Conservation (phyloP, 1,140 invertebrate species). For the Druon quercuslanigerum region DNA sequence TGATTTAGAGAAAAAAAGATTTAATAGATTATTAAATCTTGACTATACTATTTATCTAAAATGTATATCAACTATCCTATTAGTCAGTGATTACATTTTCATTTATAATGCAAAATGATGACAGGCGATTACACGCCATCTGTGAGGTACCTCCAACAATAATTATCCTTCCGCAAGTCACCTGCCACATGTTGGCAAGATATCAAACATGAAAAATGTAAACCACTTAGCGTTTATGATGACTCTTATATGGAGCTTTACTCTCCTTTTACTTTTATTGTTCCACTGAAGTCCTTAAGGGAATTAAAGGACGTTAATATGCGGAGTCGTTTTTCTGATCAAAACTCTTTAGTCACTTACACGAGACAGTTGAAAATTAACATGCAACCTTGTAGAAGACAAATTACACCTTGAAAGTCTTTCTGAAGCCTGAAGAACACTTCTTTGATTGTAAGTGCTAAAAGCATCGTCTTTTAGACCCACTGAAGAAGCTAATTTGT, state of each 20-base stretch:
- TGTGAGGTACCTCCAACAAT: slow-evolving; percentile 1
- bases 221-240: slow-evolving; percentile 30
- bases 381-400: slow-evolving; percentile 29
- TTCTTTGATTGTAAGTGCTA: slow-evolving; percentile 19
- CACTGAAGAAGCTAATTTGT: slow-evolving; percentile 5
- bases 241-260: slow-evolving; percentile 21
- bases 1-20: no score
- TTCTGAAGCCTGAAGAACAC: slow-evolving; percentile 8
- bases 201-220: slow-evolving; percentile 18
- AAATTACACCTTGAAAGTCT: slow-evolving; percentile 17
- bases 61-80: no score
- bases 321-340: not conserved
- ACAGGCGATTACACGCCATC: slow-evolving; percentile 22
- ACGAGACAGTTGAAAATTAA: slow-evolving; percentile 14
- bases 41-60: no score
- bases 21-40: no score
- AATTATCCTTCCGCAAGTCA: slow-evolving; percentile 17
- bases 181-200: slow-evolving; percentile 24
- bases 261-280: not conserved
- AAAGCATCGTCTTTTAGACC: slow-evolving; percentile 9
- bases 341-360: not conserved
- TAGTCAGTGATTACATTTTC: slow-evolving; percentile 10
- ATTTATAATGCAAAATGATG: slow-evolving; percentile 5
- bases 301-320: slow-evolving; percentile 2
- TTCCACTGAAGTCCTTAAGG: not conserved